These are phyloP conservation scores for Acanthopagrus latus DNA, from an alignment of 2,797 vertebrate genomes.

Conservation along the genomic window DNA sequence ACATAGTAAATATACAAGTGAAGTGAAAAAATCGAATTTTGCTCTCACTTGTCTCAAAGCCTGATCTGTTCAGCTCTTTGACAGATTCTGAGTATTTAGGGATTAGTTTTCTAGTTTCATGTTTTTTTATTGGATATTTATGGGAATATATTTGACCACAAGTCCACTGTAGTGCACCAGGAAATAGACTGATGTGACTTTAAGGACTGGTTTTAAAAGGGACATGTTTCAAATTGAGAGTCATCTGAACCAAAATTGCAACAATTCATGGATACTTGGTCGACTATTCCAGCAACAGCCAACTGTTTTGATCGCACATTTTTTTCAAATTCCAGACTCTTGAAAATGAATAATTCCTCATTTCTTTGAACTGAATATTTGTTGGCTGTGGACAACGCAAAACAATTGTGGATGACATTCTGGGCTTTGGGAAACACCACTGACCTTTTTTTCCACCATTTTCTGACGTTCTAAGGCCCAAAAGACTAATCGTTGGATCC, in stretches of 20 bases:
- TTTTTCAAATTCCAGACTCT: too few relatives aligned
- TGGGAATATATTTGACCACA: slow-evolving; percentile 27
- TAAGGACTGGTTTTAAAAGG: slow-evolving; percentile 19
- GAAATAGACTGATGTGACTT: slow-evolving; percentile 8
- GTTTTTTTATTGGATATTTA: slow-evolving; percentile 33
- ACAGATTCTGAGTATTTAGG: slow-evolving; percentile 32
- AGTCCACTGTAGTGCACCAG: not conserved
- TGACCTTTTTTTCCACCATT: too few relatives aligned
- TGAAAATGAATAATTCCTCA: too few relatives aligned
- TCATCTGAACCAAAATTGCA: not conserved
- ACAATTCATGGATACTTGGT: too few relatives aligned
- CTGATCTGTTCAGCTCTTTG: slow-evolving; percentile 25
- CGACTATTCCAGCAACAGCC: too few relatives aligned
- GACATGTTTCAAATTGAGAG: slow-evolving; percentile 14
- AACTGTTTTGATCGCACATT: too few relatives aligned
- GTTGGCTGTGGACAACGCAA: too few relatives aligned
- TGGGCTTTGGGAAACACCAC: too few relatives aligned
- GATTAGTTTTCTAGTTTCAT: slow-evolving; percentile 39
- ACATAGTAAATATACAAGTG: not conserved
- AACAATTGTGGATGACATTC: too few relatives aligned
- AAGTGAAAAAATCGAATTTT: not conserved
- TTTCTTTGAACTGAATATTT: too few relatives aligned
- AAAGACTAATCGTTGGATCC: too few relatives aligned
- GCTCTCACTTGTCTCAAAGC: not conserved
- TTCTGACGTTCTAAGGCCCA: too few relatives aligned